Evolutionary conservation across 2,113 vertebrate genomes (phyloP), one percentile per base, ranked within the genome.

Genomic region (Dicaeum eximium): DNA sequence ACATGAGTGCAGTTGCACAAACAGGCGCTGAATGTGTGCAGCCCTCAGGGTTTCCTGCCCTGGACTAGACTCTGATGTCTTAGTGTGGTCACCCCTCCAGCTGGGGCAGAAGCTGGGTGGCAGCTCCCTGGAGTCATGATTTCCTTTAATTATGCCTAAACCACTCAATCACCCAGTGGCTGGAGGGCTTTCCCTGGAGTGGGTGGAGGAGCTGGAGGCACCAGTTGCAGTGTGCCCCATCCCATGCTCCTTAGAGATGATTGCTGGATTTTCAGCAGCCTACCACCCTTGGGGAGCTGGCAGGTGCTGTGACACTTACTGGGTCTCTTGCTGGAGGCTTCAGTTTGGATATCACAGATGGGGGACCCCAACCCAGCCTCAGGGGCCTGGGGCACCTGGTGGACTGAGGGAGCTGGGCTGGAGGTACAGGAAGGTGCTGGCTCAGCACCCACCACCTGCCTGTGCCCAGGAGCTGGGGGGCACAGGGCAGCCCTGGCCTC

Each of bases 391-490:
- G 48, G 11, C 13, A 62, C 44, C 58, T 37, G 35, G 33, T 50
- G 30, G 10, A 30, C 70, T 0, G 0, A 45, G 60, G 31, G 15
- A 77, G 42, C 50, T 15, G 42, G 56, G 21, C 48, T 74, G 44
- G 16, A 53, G 38, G 16, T 16, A 5, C 23, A 45, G 74, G 23
- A 44, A 31, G 9, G 23, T 60, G 27, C 40, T 1, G 1, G 57
- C 45, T 25, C 69, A 77, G 80, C 53, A 58, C 40, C 15, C 23
- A 10, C 21, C 0, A 0, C 13, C 35, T 7, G 1, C 5, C 0
- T 9, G 24, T 61, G 72, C 42, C 35, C 2, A 0, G 7, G 78
- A 62, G 37, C 84, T 35, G n/a, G 24, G 40, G 51, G 10, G 7
- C 22, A 44, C 2, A 3, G 35, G 23, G 38, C 50, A 66, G 25